Base-by-base conservation (phyloP, 1,140 invertebrate genomes). In the Zaprionus africanus region DNA sequence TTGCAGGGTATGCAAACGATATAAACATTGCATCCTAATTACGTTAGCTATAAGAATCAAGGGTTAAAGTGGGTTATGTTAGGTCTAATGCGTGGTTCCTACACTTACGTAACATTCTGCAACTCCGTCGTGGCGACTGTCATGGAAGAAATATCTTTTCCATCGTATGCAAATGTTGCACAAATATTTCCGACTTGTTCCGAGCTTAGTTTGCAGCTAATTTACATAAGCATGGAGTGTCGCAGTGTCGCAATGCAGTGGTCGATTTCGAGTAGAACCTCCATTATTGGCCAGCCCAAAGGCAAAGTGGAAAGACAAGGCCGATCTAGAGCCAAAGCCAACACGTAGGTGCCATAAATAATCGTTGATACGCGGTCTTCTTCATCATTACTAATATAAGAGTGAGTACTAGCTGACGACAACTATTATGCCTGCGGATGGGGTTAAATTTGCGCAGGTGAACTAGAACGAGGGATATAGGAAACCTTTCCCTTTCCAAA, bases 191-290 rank as follows among this genome's bases (percentile, higher is more conserved):
- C 57, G 57, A 54, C 43, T 36, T 19, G 26, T 66, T 58, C 53
- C 22, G 15, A 54, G 31, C 36, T 17, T 17, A 28, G 17, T 24
- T 56, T 41, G 1, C 19, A 28, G 49, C 66, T 63, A 69, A 75
- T 75, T 75, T 75, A 53, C 66, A 75, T 69, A 24, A n/a, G 59
- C 72, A 75, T 75, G 31, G 15, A 62, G 38, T 61, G 41, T 41
- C 43, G 31, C 41, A 64, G 26, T 76, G 74, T 60, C 74, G 74
- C 74, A 76, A 56, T 76, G 74, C 74, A 56, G 74, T 61, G 51
- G 57, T 46, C 59, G 59, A 58, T 41, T 49, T 13, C 51, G 7
- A 41, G 26, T 26, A 56, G 59, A 65, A 70, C 64, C 61, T 65
- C 26, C 68, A 65, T 65, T 76, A 76, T 71, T 64, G 65, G 60